A percentile compares a stretch with the other conserved stretches of the same genome.
These are phyloP conservation scores for Agrilus biguttatus DNA, from an alignment of 2,888 invertebrate species.

Conservation along the genomic window DNA sequence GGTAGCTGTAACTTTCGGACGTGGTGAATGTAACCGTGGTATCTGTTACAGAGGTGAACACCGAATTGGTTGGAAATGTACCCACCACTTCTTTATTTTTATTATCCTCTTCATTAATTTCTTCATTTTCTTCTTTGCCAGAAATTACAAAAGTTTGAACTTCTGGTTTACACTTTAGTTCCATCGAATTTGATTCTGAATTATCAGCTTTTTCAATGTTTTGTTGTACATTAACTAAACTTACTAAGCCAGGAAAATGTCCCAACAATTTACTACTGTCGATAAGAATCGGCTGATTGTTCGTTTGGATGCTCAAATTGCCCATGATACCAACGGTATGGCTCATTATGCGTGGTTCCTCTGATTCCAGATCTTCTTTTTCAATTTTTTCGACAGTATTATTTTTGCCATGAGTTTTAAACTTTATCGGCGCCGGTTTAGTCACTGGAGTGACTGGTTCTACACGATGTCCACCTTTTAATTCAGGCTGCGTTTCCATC, in stretches of 20 bases:
- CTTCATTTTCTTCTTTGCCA: slow-evolving; percentile 10
- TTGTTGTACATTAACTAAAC: slow-evolving; percentile 6
- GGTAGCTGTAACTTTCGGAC: slow-evolving; percentile 12
- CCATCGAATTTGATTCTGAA: slow-evolving; percentile 2
- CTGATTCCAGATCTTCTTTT: slow-evolving; percentile 7
- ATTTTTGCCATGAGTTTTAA: slow-evolving; percentile 25
- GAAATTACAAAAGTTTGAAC: slow-evolving; percentile 10
- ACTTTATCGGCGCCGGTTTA: slow-evolving; percentile 28
- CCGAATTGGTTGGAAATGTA: slow-evolving; percentile 7
- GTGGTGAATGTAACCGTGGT: slow-evolving; percentile 6
- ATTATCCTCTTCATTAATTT: slow-evolving; percentile 4
- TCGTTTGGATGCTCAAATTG: slow-evolving; percentile 15
- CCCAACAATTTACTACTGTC: slow-evolving; percentile 21
- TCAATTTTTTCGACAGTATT: slow-evolving; percentile 9
- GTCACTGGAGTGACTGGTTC: slow-evolving; percentile 28
- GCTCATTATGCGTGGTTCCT: slow-evolving; percentile 8
- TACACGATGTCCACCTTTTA: slow-evolving; percentile 30
- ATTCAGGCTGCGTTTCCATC: slow-evolving; percentile 30
- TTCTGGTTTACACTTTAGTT: slow-evolving; percentile 9
- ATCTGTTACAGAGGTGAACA: slow-evolving; percentile 7
- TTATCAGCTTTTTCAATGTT: slow-evolving; percentile 7
- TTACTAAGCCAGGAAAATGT: slow-evolving; percentile 15
- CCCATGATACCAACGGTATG: slow-evolving; percentile 15
- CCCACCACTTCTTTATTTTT: slow-evolving; percentile 4
- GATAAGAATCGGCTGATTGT: slow-evolving; percentile 18